Evolutionary conservation across 1,140 invertebrate species (phyloP).

Genomic region (Drosophila navojoa): DNA sequence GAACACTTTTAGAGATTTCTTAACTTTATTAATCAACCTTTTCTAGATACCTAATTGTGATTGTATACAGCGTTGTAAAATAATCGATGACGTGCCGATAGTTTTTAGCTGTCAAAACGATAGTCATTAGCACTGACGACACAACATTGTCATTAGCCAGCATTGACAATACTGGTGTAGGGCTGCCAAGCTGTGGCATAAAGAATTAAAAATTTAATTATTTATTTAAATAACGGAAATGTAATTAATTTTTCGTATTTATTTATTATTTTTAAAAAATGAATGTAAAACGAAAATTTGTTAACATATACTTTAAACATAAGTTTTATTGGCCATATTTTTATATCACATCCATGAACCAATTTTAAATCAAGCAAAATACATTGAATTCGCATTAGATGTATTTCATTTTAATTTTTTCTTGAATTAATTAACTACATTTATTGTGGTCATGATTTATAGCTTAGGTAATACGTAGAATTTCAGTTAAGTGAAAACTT

Average conservation of each 20-base stretch:
- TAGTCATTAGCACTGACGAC: not conserved
- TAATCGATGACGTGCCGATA: conserved; percentile 35
- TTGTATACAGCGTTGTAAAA: conserved; percentile 33
- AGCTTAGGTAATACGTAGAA: conserved; percentile 39
- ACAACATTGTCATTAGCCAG: not conserved
- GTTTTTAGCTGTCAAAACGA: not conserved
- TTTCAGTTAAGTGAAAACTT: conserved; percentile 56
- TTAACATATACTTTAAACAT: too few relatives aligned
- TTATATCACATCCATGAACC: not conserved
- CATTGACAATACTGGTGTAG: not conserved
- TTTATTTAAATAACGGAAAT: not conserved
- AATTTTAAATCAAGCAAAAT: not conserved
- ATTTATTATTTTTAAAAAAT: not conserved
- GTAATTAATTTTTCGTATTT: not conserved
- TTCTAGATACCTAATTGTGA: conserved; percentile 29
- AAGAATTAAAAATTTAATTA: not conserved
- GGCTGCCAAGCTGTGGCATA: conserved; percentile 5
- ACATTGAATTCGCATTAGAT: too few relatives aligned
- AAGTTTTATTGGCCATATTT: not conserved
- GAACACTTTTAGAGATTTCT: conserved; percentile 46
- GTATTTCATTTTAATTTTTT: not conserved
- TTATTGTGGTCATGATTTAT: not conserved
- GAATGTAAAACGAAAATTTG: too few relatives aligned
- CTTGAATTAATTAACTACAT: not conserved
- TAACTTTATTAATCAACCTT: conserved; percentile 36